A percentile compares a stretch with the other conserved stretches of the same genome.
Evolutionary conservation across 2,113 vertebrate species (phyloP).

Genomic region (Tapirus terrestris): DNA sequence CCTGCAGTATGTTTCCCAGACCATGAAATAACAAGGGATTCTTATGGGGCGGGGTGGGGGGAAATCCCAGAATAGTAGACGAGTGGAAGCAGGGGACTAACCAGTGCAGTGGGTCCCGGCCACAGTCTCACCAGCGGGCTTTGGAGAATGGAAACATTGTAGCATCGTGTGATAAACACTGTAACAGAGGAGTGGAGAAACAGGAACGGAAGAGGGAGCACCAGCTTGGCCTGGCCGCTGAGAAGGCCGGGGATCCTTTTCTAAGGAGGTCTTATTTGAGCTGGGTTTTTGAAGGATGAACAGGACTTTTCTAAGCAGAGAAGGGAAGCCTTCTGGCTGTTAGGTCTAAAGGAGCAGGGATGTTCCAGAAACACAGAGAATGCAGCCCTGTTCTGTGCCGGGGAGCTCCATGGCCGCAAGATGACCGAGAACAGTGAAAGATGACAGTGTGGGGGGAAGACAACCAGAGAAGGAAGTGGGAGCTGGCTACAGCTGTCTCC

Average conservation of each 20-base stretch:
- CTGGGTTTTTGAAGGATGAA: conserved; percentile 14
- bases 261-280: not conserved
- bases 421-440: not conserved
- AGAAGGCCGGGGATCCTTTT: not conserved
- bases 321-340: not conserved
- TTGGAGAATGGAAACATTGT: not conserved
- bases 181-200: not conserved
- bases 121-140: not conserved
- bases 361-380: not conserved
- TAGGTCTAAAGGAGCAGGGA: not conserved
- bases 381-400: not conserved
- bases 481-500: not conserved
- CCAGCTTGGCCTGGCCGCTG: not conserved
- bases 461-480: not conserved
- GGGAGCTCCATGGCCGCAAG: not conserved
- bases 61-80: not conserved
- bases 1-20: not conserved
- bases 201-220: too few species aligned
- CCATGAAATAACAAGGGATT: not conserved
- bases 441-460: not conserved
- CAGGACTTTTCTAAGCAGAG: not conserved
- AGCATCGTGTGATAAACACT: accelerated
- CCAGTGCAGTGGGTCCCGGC: not conserved
- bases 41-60: accelerated
- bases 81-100: not conserved